Evolutionary conservation across 2,113 vertebrate species (phyloP).

Genomic region (Malurus melanocephalus): DNA sequence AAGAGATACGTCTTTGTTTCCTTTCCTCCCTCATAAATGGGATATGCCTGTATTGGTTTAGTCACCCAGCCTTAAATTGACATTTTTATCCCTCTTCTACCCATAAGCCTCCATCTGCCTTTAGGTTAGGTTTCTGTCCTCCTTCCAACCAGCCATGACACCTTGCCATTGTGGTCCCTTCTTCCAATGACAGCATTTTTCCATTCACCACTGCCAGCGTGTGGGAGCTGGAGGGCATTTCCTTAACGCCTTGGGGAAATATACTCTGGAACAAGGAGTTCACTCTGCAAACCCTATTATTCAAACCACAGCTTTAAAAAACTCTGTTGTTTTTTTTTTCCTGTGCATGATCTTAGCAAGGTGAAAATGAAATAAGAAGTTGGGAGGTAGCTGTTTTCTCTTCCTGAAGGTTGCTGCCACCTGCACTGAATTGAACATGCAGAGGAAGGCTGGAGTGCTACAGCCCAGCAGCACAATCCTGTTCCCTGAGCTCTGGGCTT

Average conservation of each 20-base stretch:
- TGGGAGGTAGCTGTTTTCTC: neutral
- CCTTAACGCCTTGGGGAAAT: neutral
- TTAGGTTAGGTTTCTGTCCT: neutral
- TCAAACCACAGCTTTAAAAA: neutral
- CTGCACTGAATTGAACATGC: neutral
- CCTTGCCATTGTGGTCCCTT: neutral
- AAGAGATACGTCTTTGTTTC: neutral
- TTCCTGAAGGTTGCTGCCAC: neutral
- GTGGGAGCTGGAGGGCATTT: neutral
- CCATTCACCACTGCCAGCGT: neutral
- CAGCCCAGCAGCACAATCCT: neutral
- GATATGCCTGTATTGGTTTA: neutral
- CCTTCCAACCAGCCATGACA: neutral
- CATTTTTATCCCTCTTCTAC: neutral
- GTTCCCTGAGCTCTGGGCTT: neutral
- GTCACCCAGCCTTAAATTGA: neutral
- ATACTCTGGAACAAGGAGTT: neutral
- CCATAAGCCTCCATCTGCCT: neutral
- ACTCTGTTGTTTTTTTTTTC: no score
- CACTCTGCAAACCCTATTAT: neutral
- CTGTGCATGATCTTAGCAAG: neutral
- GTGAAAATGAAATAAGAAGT: neutral
- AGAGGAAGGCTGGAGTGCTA: neutral
- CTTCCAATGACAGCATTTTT: neutral
- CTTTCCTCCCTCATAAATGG: neutral